Evolutionary conservation across 2,888 invertebrate genomes (phyloP).

Genomic region (Drosophila niveifrons): DNA sequence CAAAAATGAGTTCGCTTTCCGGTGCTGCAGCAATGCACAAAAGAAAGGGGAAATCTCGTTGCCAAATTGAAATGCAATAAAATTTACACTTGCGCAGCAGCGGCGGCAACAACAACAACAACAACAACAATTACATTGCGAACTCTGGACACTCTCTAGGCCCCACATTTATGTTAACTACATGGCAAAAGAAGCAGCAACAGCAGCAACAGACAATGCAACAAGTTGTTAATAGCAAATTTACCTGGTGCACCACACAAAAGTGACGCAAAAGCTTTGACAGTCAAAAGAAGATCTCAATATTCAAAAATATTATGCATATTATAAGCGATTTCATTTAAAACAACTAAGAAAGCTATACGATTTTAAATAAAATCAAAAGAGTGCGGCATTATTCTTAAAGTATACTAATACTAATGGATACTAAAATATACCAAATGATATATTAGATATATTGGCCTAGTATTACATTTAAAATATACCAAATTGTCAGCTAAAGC

Average conservation of each 20-base stretch:
- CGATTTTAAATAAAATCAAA: too few relatives aligned
- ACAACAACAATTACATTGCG: conserved; percentile 59
- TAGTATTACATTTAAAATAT: too few relatives aligned
- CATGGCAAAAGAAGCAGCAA: conserved; percentile 29
- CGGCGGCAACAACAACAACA: conserved; percentile 39
- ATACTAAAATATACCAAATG: too few relatives aligned
- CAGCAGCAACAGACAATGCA: conserved; percentile 48
- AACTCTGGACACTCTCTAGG: conserved; percentile 45
- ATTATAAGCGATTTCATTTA: too few relatives aligned
- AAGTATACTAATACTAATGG: too few relatives aligned
- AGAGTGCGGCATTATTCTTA: too few relatives aligned
- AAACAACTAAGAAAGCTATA: too few relatives aligned
- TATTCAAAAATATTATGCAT: too few relatives aligned
- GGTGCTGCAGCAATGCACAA: conserved; percentile 42
- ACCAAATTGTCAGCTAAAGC: too few relatives aligned
- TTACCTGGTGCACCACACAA: conserved; percentile 59
- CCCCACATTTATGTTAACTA: conserved; percentile 59
- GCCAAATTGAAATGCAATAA: conserved; percentile 81
- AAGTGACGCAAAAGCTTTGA: not conserved
- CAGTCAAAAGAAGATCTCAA: too few relatives aligned
- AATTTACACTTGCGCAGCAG: conserved; percentile 79
- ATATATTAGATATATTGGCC: too few relatives aligned
- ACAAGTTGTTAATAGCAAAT: conserved; percentile 56
- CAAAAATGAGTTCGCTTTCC: conserved; percentile 79
- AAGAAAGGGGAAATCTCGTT: conserved; percentile 67